Conservation (phyloP, 2,113 vertebrate species). For the Leptosomus discolor region DNA sequence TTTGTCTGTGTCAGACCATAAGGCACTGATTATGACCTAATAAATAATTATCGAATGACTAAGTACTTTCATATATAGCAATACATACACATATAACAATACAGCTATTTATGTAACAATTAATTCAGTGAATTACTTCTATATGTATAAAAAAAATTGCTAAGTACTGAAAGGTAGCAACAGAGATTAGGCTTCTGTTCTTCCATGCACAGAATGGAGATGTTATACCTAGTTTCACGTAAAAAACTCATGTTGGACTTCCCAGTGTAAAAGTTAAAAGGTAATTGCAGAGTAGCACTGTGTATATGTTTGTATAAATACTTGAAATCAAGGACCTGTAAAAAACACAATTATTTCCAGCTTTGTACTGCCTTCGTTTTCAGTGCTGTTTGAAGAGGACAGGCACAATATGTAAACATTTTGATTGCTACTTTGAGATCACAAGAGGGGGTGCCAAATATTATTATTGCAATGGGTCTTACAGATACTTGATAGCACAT, state of each 20-base stretch:
- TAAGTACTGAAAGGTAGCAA: neutral
- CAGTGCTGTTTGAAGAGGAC: neutral
- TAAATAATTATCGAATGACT: neutral
- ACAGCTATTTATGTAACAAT: neutral
- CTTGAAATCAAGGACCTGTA: neutral
- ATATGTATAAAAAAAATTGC: neutral
- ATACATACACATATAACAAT: neutral
- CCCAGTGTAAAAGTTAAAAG: neutral
- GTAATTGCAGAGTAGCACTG: neutral
- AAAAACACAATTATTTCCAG: neutral
- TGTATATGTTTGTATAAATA: neutral
- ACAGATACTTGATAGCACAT: neutral
- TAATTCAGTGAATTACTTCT: neutral
- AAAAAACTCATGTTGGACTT: neutral
- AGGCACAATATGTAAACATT: neutral
- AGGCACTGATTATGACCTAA: neutral
- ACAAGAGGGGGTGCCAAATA: neutral
- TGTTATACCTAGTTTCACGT: neutral
- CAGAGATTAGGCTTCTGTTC: neutral
- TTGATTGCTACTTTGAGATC: neutral
- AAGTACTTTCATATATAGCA: neutral
- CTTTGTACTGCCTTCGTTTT: neutral
- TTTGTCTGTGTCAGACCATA: neutral
- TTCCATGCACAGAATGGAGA: neutral
- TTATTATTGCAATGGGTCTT: neutral